These are phyloP conservation scores for Oscheius sp. DNA, from an alignment of 1,140 invertebrate species.

Conservation along the genomic window DNA sequence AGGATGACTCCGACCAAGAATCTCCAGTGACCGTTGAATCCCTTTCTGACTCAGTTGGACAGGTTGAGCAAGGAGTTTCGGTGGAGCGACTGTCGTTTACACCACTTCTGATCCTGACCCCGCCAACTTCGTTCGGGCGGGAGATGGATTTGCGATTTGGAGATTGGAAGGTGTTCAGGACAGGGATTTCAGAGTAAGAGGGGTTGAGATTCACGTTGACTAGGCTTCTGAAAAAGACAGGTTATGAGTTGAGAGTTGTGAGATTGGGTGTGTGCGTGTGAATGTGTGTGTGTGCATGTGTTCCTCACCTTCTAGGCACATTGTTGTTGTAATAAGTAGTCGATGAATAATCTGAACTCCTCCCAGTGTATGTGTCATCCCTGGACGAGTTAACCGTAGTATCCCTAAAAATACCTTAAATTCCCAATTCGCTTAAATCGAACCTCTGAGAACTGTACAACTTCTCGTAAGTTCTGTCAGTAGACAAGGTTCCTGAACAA, in stretches of 20 bases:
- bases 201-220: background rate
- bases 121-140: background rate
- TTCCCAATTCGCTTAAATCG: background rate
- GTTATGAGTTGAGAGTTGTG: background rate
- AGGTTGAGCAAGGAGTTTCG: conserved; percentile 1
- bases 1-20: background rate
- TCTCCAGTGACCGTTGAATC: conserved; percentile 10
- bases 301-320: background rate
- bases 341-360: conserved; percentile 7
- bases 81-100: background rate
- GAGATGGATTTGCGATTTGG: background rate
- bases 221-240: background rate
- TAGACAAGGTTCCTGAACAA: background rate
- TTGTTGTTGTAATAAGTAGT: background rate
- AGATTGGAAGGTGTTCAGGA: conserved; percentile 11
- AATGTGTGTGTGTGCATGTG: too few relatives aligned
- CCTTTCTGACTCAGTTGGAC: conserved; percentile 14
- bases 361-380: background rate
- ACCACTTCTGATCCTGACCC: background rate
- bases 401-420: background rate
- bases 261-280: background rate
- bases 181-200: background rate
- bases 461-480: conserved; percentile 1
- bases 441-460: background rate
- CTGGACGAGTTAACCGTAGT: background rate